These are phyloP conservation scores for Esperia sulphurella DNA, from an alignment of 2,888 invertebrate species.

Conservation along the genomic window DNA sequence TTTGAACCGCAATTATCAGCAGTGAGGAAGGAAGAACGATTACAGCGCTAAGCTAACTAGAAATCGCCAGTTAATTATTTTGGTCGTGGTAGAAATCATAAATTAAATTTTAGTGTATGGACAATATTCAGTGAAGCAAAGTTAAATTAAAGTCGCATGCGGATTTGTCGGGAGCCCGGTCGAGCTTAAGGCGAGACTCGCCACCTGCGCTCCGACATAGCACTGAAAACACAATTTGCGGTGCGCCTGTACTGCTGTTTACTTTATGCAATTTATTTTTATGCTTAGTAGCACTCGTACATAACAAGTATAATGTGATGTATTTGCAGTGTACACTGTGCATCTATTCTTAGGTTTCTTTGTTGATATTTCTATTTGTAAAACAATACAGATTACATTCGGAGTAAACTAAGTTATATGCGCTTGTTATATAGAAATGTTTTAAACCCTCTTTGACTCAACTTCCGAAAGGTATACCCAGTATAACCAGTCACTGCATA, in stretches of 20 bases:
- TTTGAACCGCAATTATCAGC: too few species aligned
- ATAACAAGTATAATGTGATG: neutral
- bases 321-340: neutral
- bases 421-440: too few species aligned
- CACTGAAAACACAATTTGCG: slow-evolving; percentile 70
- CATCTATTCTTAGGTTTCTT: neutral
- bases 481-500: too few species aligned
- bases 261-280: slow-evolving; percentile 61
- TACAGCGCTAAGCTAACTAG: too few species aligned
- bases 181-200: slow-evolving; percentile 54
- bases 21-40: too few species aligned
- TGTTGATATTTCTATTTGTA: neutral
- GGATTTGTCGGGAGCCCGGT: slow-evolving; percentile 57
- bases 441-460: too few species aligned
- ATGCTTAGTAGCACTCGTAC: neutral
- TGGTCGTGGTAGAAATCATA: slow-evolving; percentile 18
- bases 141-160: slow-evolving; percentile 74
- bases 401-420: neutral
- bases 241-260: slow-evolving; percentile 57
- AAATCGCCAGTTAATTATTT: neutral
- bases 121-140: slow-evolving; percentile 67
- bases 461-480: too few species aligned
- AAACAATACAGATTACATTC: neutral
- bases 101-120: slow-evolving; percentile 60
- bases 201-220: slow-evolving; percentile 60